Conservation (phyloP, 1,140 invertebrate species). For the Philotrypesis tridentata region DNA sequence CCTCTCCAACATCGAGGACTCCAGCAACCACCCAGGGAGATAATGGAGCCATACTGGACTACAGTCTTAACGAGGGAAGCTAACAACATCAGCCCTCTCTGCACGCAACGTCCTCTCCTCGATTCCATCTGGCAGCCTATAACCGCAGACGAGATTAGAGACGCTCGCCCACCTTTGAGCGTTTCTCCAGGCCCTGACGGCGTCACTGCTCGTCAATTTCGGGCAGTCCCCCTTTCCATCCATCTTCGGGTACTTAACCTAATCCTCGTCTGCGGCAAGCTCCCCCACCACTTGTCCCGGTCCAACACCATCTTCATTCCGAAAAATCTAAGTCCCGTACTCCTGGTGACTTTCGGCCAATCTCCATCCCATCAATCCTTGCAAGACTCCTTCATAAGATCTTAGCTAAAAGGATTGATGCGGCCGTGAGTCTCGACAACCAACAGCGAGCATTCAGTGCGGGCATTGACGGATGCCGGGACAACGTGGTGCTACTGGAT, state of each 20-base stretch:
- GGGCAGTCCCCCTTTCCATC: conserved; percentile 19
- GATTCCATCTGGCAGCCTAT: background rate
- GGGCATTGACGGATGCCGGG: conserved; percentile 36
- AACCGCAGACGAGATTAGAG: background rate
- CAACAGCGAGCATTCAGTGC: conserved; percentile 46
- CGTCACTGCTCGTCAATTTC: conserved; percentile 30
- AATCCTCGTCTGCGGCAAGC: background rate
- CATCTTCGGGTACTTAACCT: conserved; percentile 44
- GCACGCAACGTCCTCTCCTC: background rate
- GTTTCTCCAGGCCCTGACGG: conserved; percentile 44
- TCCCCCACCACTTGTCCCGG: conserved; percentile 16
- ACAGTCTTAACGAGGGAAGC: background rate
- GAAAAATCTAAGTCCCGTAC: conserved; percentile 50
- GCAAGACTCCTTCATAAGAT: conserved; percentile 51
- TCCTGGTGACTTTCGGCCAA: conserved; percentile 49
- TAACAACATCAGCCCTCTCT: background rate
- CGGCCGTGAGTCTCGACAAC: background rate
- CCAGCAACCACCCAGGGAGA: background rate
- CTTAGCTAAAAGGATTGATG: conserved; percentile 30
- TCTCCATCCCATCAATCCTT: conserved; percentile 44
- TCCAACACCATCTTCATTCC: conserved; percentile 52
- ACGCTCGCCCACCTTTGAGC: background rate
- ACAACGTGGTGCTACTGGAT: conserved; percentile 54
- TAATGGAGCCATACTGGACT: background rate
- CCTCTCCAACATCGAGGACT: background rate